Percentiles rank a stretch among this genome's conserved stretches.
Conservation (phyloP, 2,888 invertebrate genomes). For the Drosophila eohydei region DNA sequence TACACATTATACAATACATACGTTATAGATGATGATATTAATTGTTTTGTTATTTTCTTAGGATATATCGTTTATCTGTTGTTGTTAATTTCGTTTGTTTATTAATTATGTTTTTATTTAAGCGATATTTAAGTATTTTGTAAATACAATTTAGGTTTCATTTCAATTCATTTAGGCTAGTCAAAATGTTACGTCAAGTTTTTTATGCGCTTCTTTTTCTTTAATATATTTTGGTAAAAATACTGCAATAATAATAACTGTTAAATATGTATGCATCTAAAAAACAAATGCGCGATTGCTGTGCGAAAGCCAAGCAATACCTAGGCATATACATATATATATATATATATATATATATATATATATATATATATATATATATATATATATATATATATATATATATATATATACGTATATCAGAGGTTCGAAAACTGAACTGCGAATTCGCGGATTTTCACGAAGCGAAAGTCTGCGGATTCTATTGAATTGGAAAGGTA, state of each 20-base stretch:
- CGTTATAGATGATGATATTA: slow-evolving; percentile 58
- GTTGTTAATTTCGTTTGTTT: slow-evolving; percentile 1
- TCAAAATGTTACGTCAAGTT: slow-evolving; percentile 71
- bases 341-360: slow-evolving; percentile 4
- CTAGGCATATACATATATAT: slow-evolving; percentile 8
- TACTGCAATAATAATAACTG: slow-evolving; percentile 75
- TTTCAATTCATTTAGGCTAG: slow-evolving; percentile 80
- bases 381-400: slow-evolving; percentile 4
- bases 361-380: slow-evolving; percentile 8
- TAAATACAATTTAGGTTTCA: slow-evolving; percentile 74
- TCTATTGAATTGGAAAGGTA: slow-evolving; percentile 18
- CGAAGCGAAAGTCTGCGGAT: slow-evolving; percentile 15
- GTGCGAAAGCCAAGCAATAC: slow-evolving; percentile 65
- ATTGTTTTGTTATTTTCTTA: slow-evolving; percentile 56
- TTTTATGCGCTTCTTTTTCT: slow-evolving; percentile 43
- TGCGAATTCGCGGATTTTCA: slow-evolving; percentile 13
- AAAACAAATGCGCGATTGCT: slow-evolving; percentile 75
- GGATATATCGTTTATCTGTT: slow-evolving; percentile 50
- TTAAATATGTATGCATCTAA: slow-evolving; percentile 69
- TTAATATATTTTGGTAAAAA: slow-evolving; percentile 61
- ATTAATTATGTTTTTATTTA: slow-evolving; percentile 47
- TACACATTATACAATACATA: slow-evolving; percentile 71
- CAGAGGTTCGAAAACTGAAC: slow-evolving; percentile 12
- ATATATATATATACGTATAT: not conserved
- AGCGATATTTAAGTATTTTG: slow-evolving; percentile 79